Conservation (phyloP, 2,113 vertebrate species). For the Siphamia tubifer region DNA sequence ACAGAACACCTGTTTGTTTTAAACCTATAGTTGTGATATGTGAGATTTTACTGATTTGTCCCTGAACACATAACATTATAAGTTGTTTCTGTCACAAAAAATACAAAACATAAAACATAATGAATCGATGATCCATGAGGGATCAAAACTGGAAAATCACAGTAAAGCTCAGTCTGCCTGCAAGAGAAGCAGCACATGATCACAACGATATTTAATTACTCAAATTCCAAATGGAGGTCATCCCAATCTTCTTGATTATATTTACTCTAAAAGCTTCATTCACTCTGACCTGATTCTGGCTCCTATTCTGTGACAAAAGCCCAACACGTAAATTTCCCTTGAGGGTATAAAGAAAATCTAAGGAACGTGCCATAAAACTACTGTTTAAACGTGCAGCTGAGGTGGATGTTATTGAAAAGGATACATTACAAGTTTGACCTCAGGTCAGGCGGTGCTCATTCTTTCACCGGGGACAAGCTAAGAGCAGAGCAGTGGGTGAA, state of each 20-base stretch:
- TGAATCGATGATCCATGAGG: too few species aligned
- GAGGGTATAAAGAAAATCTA: constrained; percentile 53
- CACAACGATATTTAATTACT: constrained; percentile 26
- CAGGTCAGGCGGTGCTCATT: constrained; percentile 63
- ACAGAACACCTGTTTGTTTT: too few species aligned
- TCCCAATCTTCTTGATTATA: constrained; percentile 8
- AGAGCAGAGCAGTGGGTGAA: constrained; percentile 33
- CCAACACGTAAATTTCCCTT: constrained; percentile 56
- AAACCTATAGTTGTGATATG: too few species aligned
- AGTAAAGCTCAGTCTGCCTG: not conserved
- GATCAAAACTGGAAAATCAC: not conserved
- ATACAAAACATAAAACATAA: too few species aligned
- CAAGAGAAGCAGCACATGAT: not conserved
- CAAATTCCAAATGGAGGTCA: constrained; percentile 15
- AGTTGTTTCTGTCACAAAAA: too few species aligned
- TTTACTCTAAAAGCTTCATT: constrained; percentile 20
- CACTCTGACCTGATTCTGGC: constrained; percentile 23
- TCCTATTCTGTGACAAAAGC: constrained; percentile 52
- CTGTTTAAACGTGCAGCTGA: constrained; percentile 52
- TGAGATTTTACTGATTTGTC: too few species aligned
- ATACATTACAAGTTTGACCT: constrained; percentile 71
- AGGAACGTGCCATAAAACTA: constrained; percentile 64
- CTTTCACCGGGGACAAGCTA: constrained; percentile 34
- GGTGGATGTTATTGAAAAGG: constrained; percentile 75
- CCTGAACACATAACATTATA: too few species aligned